Conservation (phyloP, 2,797 vertebrate genomes). For the Rhyacichthys aspro region DNA sequence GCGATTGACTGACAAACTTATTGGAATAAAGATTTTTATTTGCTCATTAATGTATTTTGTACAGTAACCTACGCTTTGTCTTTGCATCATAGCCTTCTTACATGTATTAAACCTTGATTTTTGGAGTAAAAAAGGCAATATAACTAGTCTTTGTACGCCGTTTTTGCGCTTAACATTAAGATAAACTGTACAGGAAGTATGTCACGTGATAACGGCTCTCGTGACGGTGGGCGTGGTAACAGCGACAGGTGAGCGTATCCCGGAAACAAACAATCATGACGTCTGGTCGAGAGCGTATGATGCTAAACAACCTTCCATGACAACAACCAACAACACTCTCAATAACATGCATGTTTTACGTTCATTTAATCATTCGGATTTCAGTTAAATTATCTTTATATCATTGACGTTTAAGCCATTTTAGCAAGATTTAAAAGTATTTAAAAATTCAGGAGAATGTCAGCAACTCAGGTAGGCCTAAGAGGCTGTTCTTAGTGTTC, state of each 20-base stretch:
- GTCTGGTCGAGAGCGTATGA: background rate
- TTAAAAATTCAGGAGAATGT: conserved; percentile 40
- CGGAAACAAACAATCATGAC: conserved; percentile 72
- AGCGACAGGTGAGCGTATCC: conserved; percentile 42
- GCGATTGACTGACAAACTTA: background rate
- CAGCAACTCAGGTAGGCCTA: conserved; percentile 61
- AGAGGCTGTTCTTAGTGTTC: no score
- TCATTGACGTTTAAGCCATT: background rate
- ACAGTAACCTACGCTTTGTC: no score
- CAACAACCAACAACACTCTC: background rate
- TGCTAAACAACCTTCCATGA: no score
- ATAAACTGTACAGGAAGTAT: background rate
- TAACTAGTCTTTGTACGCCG: no score
- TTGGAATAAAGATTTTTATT: background rate
- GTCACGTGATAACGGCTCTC: no score
- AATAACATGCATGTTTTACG: background rate
- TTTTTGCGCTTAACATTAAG: no score
- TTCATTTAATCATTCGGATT: background rate
- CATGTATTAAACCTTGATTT: no score
- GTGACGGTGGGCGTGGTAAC: conserved; percentile 46
- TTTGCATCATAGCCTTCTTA: no score
- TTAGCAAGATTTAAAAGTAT: no score
- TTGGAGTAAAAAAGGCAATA: no score
- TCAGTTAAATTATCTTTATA: background rate
- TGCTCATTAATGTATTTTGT: no score